phyloP scores from a whole-genome alignment of 2,797 vertebrate species.

The Cephalopachus bancanus region DNA sequence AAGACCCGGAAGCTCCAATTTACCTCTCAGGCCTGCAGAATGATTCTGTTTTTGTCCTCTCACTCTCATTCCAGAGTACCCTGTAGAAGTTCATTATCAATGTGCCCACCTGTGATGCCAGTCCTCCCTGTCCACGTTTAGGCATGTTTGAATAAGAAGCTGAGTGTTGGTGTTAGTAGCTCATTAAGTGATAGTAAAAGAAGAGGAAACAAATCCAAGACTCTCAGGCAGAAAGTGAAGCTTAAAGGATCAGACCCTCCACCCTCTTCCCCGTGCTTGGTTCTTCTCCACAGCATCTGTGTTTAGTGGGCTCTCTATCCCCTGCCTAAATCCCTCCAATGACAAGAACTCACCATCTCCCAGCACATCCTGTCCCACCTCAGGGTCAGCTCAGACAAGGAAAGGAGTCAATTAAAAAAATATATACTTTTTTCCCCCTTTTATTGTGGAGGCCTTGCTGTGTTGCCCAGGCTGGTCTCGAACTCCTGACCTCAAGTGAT shows the following conservation, averaged over 20 bases:
- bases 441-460: too few relatives aligned
- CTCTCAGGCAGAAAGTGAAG: background rate
- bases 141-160: background rate
- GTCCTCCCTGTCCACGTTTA: background rate
- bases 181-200: background rate
- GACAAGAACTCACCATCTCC: background rate
- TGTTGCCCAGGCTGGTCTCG: too few relatives aligned
- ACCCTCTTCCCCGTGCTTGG: background rate
- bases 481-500: too few relatives aligned
- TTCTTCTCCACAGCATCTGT: background rate
- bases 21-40: background rate
- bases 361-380: background rate
- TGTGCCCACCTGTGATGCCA: background rate
- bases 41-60: background rate
- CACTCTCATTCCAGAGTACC: background rate
- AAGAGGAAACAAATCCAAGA: background rate
- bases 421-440: background rate
- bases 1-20: background rate
- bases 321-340: background rate
- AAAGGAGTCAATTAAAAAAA: background rate
- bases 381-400: background rate
- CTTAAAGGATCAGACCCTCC: background rate
- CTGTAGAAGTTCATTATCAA: background rate
- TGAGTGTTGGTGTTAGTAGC: constrained; percentile 41
- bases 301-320: background rate